Percentiles rank a stretch among this genome's conserved stretches.
phyloP scores from a whole-genome alignment of 2,113 vertebrate genomes.

The Passer domesticus region DNA sequence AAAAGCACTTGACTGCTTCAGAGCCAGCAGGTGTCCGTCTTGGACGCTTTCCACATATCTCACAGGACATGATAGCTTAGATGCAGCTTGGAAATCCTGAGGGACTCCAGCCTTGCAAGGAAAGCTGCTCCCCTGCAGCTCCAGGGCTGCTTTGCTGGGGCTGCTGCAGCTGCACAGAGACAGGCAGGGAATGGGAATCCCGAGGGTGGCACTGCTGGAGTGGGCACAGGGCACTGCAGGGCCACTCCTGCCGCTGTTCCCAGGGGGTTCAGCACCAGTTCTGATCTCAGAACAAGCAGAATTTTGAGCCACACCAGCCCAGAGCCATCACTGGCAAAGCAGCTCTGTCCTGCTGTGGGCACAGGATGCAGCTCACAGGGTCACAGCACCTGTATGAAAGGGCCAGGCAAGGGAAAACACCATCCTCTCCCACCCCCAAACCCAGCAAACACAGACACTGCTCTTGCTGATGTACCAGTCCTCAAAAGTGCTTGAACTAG shows the following conservation, averaged over 20 bases:
- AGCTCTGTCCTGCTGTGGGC: not conserved
- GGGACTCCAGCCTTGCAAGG: not conserved
- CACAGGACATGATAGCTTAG: not conserved
- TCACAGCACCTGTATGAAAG: not conserved
- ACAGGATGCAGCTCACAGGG: not conserved
- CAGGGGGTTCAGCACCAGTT: not conserved
- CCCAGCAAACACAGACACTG: not conserved
- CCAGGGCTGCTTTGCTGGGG: not conserved
- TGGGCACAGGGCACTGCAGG: not conserved
- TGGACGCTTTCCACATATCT: not conserved
- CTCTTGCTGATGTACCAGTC: not conserved
- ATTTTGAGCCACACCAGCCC: not conserved
- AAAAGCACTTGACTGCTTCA: conserved; percentile 32
- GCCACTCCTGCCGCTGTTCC: not conserved
- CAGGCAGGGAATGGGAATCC: not conserved
- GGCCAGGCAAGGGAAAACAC: not conserved
- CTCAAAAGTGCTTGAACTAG: too few relatives aligned
- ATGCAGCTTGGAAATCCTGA: not conserved
- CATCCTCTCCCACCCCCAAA: not conserved
- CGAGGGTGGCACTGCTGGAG: fast-evolving
- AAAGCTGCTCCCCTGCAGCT: not conserved
- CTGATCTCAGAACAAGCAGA: too few relatives aligned
- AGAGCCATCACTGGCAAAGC: fast-evolving
- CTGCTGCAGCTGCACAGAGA: fast-evolving
- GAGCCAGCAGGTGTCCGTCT: conserved; percentile 63